A percentile compares a stretch with the other conserved stretches of the same genome.
Evolutionary conservation across 2,888 invertebrate genomes (phyloP).

Genomic region (Drosophila pseudotalamancana): DNA sequence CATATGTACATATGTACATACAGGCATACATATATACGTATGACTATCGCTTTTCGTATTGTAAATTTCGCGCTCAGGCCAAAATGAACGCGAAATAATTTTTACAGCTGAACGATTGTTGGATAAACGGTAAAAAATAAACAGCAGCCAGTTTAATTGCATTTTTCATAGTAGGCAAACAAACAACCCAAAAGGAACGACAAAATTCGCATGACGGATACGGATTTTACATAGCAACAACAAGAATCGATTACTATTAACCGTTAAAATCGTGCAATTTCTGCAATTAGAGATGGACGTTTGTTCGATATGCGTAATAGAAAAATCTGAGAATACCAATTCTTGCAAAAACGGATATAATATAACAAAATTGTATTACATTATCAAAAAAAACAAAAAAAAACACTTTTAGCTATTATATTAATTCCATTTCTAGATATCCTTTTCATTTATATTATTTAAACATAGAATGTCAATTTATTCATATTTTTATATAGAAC

Average conservation of each 20-base stretch:
- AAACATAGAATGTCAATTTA: too few relatives aligned
- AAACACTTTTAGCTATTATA: neutral
- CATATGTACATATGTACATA: neutral
- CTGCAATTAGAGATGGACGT: neutral
- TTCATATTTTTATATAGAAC: neutral
- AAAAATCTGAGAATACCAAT: too few relatives aligned
- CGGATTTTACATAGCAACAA: conserved; percentile 12
- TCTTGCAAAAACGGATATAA: neutral
- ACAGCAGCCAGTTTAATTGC: conserved; percentile 48
- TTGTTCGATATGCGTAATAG: neutral
- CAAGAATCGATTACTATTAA: conserved; percentile 20
- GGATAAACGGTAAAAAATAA: neutral
- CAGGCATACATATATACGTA: neutral
- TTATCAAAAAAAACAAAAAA: too few relatives aligned
- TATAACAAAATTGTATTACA: neutral
- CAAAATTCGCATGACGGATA: neutral
- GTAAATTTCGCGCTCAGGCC: neutral
- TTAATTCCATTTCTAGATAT: neutral
- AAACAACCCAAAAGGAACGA: neutral
- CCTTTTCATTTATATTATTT: neutral
- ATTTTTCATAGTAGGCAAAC: conserved; percentile 13
- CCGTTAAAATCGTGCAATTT: conserved; percentile 5
- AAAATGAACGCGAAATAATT: conserved; percentile 35
- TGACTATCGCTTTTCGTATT: conserved; percentile 11
- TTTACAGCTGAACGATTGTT: conserved; percentile 18